Base-by-base conservation (phyloP, 2,888 invertebrate genomes). In the Leucania comma region DNA sequence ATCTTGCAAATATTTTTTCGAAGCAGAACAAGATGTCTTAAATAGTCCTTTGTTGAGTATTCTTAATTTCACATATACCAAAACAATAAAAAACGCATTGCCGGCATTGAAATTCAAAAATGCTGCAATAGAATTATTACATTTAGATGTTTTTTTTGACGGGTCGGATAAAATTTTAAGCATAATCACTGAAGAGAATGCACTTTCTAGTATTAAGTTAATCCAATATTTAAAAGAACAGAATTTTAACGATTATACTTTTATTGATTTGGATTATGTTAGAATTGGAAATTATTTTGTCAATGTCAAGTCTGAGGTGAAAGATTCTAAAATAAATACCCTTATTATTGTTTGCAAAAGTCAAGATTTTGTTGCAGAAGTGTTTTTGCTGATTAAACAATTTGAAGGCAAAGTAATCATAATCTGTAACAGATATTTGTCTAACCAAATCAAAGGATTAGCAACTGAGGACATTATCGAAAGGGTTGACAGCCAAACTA, bases 191-290 rank as follows among this genome's bases (percentile, higher is more conserved):
- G 46, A 70, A 57, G 74, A 83, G 22, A 69, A 67, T 57, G 57
- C 50, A 24, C 72, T 83, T 6, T 58, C 82, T 20, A 71, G 70
- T 58, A 68, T 74, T 10, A 83, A 83, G 51, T n/a, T 83, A 61
- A 65, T 71, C 9, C 82, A 80, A 56, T 80, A 69, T 67, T 80
- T 76, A 17, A 38, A 69, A 46, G 50, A 60, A 38, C 42, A 51
- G 1, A 48, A 69, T 35, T 26, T 46, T 17, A 57, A 32, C 0
- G 68, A 73, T 60, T 75, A 68, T 20, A 51, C 68, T 4, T 78
- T 74, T 32, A 38, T 83, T 20, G 75, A 83, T 74, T 62, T 83
- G 35, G 73, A 80, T 68, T 72, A 72, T 24, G 57, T 75, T 14
- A 29, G 22, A 6, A 32, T 5, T 4, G 56, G 69, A 59, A 72